Base-by-base conservation (phyloP, 2,113 vertebrate species). In the Dissostichus mawsoni region DNA sequence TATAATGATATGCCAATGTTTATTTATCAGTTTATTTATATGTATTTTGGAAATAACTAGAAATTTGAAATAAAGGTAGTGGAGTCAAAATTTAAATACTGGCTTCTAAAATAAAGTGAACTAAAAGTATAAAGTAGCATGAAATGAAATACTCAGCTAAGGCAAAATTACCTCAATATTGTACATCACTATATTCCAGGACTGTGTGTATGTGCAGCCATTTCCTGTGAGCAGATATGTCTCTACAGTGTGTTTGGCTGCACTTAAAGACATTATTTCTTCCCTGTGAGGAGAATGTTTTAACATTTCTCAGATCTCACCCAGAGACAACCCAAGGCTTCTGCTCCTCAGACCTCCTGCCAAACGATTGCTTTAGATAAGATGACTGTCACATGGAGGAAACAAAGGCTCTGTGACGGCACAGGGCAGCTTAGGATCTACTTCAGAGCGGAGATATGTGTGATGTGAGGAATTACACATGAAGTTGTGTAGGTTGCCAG, bases 341-440 rank as follows among this genome's bases (percentile, higher is more conserved):
- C 36, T 41, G 36, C 36, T 41, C 36, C 36, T 41, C 67, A 64
- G 47, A 56, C 76, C 53, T 75, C 67, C 57, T 16, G n/a, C 69
- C 59, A 17, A 13, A 73, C 14, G n/a, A 70, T 53, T 7, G 13
- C n/a, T 74, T 71, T 51, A 64, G 72, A 77, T 66, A 45, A 78
- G 51, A 56, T 5, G 48, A 20, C 63, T 75, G 33, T 0, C 52
- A 23, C 25, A 53, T 69, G 5, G 11, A 62, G 66, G 71, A 78
- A 70, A 76, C 68, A 76, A 58, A 51, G 74, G 75, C 72, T 73
- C 69, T 52, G 78, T 44, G 45, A 69, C 72, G 56, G 63, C 62
- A 25, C 53, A 18, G 57, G 50, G 58, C 58, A 55, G 81, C 51
- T 87, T 82, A 63, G 61, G 66, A 82, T 83, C 67, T 33, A 4